phyloP scores from a whole-genome alignment of 1,140 invertebrate species.

The Ericerus pela region DNA sequence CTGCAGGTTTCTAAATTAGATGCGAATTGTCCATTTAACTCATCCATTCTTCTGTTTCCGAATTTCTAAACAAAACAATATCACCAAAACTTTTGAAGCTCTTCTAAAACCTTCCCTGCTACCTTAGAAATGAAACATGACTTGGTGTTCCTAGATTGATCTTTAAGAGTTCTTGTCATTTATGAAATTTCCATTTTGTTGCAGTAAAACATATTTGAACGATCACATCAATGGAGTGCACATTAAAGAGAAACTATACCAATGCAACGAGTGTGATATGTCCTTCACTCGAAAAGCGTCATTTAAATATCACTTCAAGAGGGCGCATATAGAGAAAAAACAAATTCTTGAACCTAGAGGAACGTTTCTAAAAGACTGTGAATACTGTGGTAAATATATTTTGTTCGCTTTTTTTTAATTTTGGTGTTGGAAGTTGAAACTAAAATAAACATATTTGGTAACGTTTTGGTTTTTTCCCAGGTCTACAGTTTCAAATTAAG shows the following conservation, averaged over 20 bases:
- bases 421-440: too few species aligned
- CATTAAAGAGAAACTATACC: not conserved
- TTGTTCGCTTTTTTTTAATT: too few species aligned
- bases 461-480: not conserved
- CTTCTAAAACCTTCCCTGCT: too few species aligned
- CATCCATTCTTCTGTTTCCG: too few species aligned
- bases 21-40: too few species aligned
- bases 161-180: too few species aligned
- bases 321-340: slow-evolving; percentile 2
- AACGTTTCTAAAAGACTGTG: slow-evolving; percentile 2
- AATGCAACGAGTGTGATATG: not conserved
- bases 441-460: not conserved
- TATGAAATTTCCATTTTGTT: not conserved
- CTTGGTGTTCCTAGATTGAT: too few species aligned
- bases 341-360: not conserved
- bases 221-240: slow-evolving; percentile 4
- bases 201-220: not conserved
- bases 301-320: slow-evolving; percentile 7
- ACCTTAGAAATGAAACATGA: too few species aligned
- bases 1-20: too few species aligned
- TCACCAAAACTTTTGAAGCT: too few species aligned
- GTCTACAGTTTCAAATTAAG: not conserved
- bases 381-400: slow-evolving; percentile 1
- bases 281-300: not conserved
- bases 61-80: too few species aligned